A percentile compares a stretch with the other conserved stretches of the same genome.
Conservation (phyloP, 2,113 vertebrate genomes). For the Halcyon senegalensis region DNA sequence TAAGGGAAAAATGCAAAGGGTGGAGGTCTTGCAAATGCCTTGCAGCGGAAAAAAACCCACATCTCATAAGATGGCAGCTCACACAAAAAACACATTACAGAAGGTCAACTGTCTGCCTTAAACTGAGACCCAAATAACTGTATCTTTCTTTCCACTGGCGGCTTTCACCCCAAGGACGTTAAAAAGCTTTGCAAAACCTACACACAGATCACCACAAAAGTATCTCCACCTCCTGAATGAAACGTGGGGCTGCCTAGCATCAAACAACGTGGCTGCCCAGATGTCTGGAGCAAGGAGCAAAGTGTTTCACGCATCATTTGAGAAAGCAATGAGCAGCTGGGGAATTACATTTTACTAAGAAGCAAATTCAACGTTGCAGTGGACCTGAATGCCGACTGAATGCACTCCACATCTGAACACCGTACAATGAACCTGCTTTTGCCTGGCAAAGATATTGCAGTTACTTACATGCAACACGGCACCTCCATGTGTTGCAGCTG, state of each 20-base stretch:
- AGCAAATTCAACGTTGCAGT: neutral
- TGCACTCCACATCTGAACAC: neutral
- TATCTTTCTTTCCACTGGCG: neutral
- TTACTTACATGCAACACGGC: neutral
- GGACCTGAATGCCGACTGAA: neutral
- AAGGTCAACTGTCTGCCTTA: neutral
- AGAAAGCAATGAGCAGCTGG: neutral
- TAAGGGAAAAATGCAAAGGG: neutral
- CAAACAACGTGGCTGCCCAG: neutral
- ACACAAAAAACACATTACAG: neutral
- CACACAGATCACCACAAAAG: neutral
- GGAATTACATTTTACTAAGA: neutral
- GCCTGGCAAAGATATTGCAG: neutral
- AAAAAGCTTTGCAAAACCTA: neutral
- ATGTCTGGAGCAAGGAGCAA: neutral
- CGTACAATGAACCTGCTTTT: neutral
- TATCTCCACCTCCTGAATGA: neutral
- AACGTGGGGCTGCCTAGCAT: fast-evolving
- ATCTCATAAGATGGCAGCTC: neutral
- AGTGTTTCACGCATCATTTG: neutral
- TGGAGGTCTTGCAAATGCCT: neutral
- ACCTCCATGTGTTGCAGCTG: neutral
- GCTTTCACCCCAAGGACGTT: neutral
- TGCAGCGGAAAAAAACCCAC: neutral
- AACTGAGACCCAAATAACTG: neutral